These are phyloP conservation scores for Argynnis bischoffii DNA, from an alignment of 2,888 invertebrate species.

Conservation along the genomic window DNA sequence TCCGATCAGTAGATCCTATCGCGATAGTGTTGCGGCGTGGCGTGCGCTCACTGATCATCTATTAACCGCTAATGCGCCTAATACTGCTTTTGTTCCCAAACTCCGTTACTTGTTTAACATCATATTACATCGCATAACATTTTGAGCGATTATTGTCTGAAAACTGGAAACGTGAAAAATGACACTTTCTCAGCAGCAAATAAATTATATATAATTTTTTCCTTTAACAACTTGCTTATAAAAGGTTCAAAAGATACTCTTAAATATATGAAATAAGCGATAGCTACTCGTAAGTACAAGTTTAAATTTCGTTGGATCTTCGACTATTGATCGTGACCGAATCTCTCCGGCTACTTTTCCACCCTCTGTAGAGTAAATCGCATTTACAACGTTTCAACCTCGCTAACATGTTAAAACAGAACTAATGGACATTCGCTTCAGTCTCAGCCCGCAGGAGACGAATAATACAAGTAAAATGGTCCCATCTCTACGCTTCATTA, in stretches of 20 bases:
- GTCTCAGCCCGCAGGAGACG: slow-evolving; percentile 81
- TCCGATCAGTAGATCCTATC: slow-evolving; percentile 78
- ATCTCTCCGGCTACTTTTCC: slow-evolving; percentile 76
- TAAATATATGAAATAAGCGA: slow-evolving; percentile 24
- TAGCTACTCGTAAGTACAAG: slow-evolving; percentile 20
- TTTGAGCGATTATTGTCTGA: not conserved
- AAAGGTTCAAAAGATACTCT: not conserved
- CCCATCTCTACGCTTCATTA: slow-evolving; percentile 83
- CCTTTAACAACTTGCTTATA: not conserved
- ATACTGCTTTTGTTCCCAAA: slow-evolving; percentile 62
- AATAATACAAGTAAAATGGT: slow-evolving; percentile 83
- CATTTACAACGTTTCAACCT: slow-evolving; percentile 82
- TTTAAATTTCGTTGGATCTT: slow-evolving; percentile 59
- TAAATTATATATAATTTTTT: not conserved
- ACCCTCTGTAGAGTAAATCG: slow-evolving; percentile 80
- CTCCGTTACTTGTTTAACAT: slow-evolving; percentile 24
- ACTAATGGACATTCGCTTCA: slow-evolving; percentile 83
- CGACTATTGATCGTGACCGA: slow-evolving; percentile 69
- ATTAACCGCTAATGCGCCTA: slow-evolving; percentile 70
- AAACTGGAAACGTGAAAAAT: not conserved
- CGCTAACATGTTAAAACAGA: slow-evolving; percentile 83
- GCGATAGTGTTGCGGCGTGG: slow-evolving; percentile 53
- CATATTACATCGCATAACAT: not conserved
- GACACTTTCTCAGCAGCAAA: no score
- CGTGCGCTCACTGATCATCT: slow-evolving; percentile 56